Evolutionary conservation across 2,113 vertebrate genomes (phyloP).

Genomic region (Deroptyus accipitrinus): DNA sequence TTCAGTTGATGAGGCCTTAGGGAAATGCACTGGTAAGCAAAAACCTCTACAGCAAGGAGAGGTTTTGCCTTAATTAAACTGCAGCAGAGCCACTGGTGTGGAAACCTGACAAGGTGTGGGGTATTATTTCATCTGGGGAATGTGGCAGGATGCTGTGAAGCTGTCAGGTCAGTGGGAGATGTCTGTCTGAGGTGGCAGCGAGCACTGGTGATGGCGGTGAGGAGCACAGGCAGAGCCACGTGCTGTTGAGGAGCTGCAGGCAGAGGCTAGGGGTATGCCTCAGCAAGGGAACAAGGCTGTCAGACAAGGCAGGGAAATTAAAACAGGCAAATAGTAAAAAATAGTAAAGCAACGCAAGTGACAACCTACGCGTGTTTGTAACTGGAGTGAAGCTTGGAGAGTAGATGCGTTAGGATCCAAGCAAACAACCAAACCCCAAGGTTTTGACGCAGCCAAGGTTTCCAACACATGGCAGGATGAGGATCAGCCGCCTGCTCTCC

Average conservation of each 20-base stretch:
- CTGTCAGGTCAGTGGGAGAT: rapidly evolving
- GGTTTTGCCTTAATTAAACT: slow-evolving; percentile 38
- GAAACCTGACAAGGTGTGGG: neutral
- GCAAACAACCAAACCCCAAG: neutral
- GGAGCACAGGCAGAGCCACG: neutral
- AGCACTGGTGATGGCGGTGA: neutral
- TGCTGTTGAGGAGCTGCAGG: neutral
- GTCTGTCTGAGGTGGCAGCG: neutral
- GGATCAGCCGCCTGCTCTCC: neutral
- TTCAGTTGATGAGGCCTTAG: neutral
- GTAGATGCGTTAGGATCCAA: neutral
- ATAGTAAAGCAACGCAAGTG: neutral
- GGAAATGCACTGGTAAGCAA: neutral
- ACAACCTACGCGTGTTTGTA: neutral
- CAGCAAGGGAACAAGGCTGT: neutral
- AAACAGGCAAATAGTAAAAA: neutral
- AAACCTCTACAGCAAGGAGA: neutral
- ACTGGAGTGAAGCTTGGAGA: neutral
- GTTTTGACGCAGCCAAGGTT: neutral
- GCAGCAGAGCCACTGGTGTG: neutral
- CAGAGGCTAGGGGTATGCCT: neutral
- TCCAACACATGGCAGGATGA: neutral
- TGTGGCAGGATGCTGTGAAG: neutral
- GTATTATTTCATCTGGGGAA: neutral
- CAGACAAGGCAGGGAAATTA: neutral